Percentiles rank a stretch among this genome's conserved stretches.
Evolutionary conservation across 2,113 vertebrate species (phyloP).

Genomic region (Struthio camelus): DNA sequence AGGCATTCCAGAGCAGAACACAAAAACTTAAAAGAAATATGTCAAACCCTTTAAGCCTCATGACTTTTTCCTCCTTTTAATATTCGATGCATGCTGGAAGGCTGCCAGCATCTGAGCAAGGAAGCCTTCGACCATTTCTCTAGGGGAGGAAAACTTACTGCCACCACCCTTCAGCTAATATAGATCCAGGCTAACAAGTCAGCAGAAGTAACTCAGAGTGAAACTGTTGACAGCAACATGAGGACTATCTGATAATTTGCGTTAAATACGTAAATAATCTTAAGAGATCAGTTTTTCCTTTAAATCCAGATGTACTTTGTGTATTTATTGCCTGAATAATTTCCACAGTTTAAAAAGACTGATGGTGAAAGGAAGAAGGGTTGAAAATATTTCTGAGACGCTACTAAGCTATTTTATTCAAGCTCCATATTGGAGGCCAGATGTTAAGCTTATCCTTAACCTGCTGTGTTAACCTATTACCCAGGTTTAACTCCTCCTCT

Average conservation of each 20-base stretch:
- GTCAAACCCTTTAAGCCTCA: neutral
- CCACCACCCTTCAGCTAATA: neutral
- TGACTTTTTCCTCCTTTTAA: neutral
- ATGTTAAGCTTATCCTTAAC: conserved; percentile 33
- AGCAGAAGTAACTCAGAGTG: neutral
- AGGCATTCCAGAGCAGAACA: neutral
- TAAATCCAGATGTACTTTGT: neutral
- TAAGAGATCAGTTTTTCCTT: neutral
- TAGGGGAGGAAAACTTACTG: neutral
- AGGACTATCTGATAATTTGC: neutral
- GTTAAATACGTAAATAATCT: neutral
- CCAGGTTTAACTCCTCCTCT: neutral
- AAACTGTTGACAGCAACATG: neutral
- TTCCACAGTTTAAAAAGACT: conserved; percentile 7
- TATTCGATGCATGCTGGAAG: neutral
- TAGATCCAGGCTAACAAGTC: neutral
- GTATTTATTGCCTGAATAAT: neutral
- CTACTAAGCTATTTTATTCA: conserved; percentile 19
- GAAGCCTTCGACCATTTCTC: neutral
- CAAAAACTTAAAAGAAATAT: neutral
- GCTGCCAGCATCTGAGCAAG: neutral
- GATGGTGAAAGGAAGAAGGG: neutral
- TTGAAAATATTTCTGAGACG: neutral
- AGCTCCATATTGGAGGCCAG: neutral
- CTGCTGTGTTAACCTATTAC: neutral